Base-by-base conservation (phyloP, 2,113 vertebrate species). In the Sprattus sprattus region DNA sequence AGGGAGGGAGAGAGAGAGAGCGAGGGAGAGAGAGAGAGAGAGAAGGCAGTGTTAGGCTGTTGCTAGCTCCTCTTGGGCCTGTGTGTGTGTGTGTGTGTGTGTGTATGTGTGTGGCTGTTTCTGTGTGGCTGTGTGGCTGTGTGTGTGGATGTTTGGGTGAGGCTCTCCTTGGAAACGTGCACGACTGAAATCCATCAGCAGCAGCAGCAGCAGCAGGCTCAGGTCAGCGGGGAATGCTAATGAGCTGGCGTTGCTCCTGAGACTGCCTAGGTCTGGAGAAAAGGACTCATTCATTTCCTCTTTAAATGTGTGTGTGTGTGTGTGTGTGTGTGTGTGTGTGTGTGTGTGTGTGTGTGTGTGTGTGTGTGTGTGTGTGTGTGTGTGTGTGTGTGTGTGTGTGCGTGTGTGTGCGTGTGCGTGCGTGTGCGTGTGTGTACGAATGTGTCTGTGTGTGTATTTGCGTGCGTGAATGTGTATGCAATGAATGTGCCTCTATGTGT, bases 81-180 rank as follows among this genome's bases (percentile, higher is more conserved):
- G 85, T 84, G 83, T 54, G 57, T n/a, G 39, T 39, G 39, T 39
- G 39, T 39, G 39, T 39, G 78, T 67, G 84, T 84, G 85, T 46
- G 47, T 67, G 60, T 67, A 10, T 67, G 8, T 57, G 54, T 57
- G 54, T 57, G 54, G 2, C 2, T 13, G 4, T 6, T 3, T 4
- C 2, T 20, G 54, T 20, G 60, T 67, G 60, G n/a, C 22, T 67
- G 60, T 67, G 60, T 67, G 60, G n/a, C 22, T 67, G 60, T 67
- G n/a, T 67, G 22, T n/a, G 22, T 9, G 22, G 2, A 10, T 9
- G 25, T 67, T 20, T 1, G 64, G 7, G 64, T 25, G 25, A 28
- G 64, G 25, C 64, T 67, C 64, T 67, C n/a, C 67, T 13, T 15
- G 28, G 10, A 75, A 15, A 75, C 67, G 25, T 28, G 15, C 28